Evolutionary conservation across 2,888 invertebrate species (phyloP).

Genomic region (Agrochola macilenta): DNA sequence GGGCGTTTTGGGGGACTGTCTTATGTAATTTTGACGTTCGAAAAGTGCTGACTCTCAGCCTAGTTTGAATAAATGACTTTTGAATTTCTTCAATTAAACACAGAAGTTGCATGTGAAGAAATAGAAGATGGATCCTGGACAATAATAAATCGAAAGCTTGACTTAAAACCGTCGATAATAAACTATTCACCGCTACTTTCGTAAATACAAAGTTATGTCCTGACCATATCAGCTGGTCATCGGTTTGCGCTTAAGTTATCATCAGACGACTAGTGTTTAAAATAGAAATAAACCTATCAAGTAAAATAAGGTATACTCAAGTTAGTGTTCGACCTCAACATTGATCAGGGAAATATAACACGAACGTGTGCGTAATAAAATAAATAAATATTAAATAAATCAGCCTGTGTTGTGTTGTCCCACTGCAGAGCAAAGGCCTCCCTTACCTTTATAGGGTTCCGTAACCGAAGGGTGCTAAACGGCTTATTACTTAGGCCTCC

Average conservation of each 20-base stretch:
- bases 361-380: not conserved
- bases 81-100: not conserved
- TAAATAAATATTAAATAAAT: no score
- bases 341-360: not conserved
- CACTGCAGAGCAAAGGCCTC: no score
- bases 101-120: not conserved
- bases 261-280: not conserved
- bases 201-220: constrained; percentile 1
- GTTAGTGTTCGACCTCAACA: not conserved
- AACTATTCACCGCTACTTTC: not conserved
- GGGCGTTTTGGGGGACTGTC: no score
- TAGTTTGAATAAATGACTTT: no score
- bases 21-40: no score
- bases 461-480: no score
- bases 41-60: no score
- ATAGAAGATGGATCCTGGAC: not conserved
- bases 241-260: not conserved
- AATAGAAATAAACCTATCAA: not conserved
- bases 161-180: not conserved
- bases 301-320: not conserved
- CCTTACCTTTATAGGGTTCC: no score
- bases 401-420: no score
- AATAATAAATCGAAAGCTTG: constrained; percentile 7
- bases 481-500: no score
- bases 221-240: constrained; percentile 4